These are phyloP conservation scores for Gerris buenoi DNA, from an alignment of 1,140 invertebrate genomes.

Conservation along the genomic window DNA sequence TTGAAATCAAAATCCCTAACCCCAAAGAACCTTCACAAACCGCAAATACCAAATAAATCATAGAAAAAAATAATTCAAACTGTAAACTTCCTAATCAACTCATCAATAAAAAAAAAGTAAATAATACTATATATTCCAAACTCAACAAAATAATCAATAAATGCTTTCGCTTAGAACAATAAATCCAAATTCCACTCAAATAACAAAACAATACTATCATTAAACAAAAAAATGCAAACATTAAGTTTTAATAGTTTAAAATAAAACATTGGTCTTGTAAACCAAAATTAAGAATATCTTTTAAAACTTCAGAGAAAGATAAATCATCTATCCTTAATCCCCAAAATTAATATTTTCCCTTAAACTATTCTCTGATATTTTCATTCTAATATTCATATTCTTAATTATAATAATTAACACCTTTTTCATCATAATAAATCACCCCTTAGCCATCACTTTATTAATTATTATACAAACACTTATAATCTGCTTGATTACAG, in stretches of 20 bases:
- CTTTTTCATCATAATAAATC: constrained; percentile 32
- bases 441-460: constrained; percentile 35
- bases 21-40: constrained; percentile 41
- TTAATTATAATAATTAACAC: constrained; percentile 27
- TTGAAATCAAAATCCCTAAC: constrained; percentile 37
- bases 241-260: constrained; percentile 41
- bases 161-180: constrained; percentile 36
- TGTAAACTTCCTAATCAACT: constrained; percentile 33
- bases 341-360: constrained; percentile 41
- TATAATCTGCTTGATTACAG: constrained; percentile 28
- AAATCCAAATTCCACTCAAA: constrained; percentile 30
- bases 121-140: constrained; percentile 39
- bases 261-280: constrained; percentile 43
- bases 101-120: constrained; percentile 34
- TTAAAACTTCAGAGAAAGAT: constrained; percentile 38
- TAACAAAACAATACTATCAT: constrained; percentile 30
- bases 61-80: constrained; percentile 36
- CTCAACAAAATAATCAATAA: constrained; percentile 34
- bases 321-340: constrained; percentile 38
- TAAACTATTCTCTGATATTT: constrained; percentile 30
- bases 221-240: constrained; percentile 27
- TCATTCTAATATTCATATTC: constrained; percentile 20
- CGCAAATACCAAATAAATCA: constrained; percentile 40
- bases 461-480: constrained; percentile 34
- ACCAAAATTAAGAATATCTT: constrained; percentile 35